These are phyloP conservation scores for Premnoplex brunnescens DNA, from an alignment of 2,797 vertebrate species.

Conservation along the genomic window DNA sequence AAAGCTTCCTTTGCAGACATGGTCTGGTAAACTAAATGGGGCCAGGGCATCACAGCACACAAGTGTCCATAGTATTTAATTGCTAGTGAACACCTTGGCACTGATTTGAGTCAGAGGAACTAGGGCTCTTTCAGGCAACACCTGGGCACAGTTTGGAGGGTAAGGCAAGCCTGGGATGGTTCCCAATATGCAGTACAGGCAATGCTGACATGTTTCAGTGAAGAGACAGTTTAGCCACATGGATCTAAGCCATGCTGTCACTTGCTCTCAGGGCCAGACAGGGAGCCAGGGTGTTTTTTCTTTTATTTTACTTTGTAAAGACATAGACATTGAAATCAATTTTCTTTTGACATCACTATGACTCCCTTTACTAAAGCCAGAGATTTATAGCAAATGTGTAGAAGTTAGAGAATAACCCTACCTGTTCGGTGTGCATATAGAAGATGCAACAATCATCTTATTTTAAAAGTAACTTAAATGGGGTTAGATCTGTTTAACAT, in stretches of 20 bases:
- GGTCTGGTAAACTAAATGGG: background rate
- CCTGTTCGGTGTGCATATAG: background rate
- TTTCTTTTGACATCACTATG: background rate
- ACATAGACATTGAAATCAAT: background rate
- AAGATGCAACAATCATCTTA: background rate
- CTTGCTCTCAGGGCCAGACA: background rate
- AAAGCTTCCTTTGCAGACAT: background rate
- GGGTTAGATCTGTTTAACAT: background rate
- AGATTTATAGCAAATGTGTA: background rate
- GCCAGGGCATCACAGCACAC: background rate
- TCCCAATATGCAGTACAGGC: background rate
- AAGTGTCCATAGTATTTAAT: background rate
- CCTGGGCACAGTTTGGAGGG: background rate
- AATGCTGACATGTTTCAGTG: background rate
- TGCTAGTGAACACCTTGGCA: background rate
- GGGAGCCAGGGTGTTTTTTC: background rate
- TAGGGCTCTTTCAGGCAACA: constrained; percentile 4
- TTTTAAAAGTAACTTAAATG: background rate
- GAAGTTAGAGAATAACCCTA: background rate
- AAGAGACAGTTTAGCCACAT: background rate
- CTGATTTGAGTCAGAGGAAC: background rate
- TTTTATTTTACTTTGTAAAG: background rate
- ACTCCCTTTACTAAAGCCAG: background rate
- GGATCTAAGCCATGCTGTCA: background rate
- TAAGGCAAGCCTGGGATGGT: background rate